These are phyloP conservation scores for Pandemis corylana DNA, from an alignment of 2,888 invertebrate species.

Conservation along the genomic window DNA sequence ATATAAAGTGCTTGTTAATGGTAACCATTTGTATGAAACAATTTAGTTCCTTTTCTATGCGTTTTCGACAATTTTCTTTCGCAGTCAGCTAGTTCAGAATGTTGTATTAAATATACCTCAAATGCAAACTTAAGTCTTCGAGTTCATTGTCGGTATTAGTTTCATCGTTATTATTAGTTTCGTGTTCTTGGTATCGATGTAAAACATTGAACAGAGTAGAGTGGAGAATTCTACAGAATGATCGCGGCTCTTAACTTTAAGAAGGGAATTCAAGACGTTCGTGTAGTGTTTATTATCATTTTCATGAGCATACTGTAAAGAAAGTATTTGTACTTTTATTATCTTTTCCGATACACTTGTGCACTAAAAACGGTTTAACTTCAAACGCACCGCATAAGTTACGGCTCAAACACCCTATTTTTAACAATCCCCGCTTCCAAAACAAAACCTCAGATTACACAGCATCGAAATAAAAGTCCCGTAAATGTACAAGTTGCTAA, in stretches of 20 bases:
- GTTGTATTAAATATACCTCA: too few relatives aligned
- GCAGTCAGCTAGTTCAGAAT: too few relatives aligned
- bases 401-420: background rate
- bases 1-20: too few relatives aligned
- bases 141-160: too few relatives aligned
- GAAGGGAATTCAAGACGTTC: background rate
- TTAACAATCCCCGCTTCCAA: constrained; percentile 19
- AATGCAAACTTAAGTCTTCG: too few relatives aligned
- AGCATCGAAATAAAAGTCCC: constrained; percentile 45
- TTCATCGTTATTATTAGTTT: too few relatives aligned
- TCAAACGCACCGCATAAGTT: constrained; percentile 2
- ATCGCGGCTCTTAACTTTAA: background rate
- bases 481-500: constrained; percentile 48
- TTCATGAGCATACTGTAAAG: background rate
- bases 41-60: too few relatives aligned
- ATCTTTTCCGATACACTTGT: background rate
- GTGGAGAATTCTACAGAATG: background rate
- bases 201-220: background rate
- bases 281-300: background rate
- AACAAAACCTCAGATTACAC: constrained; percentile 40
- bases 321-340: background rate
- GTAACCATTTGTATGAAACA: too few relatives aligned
- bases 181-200: background rate
- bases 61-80: too few relatives aligned
- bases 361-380: background rate